phyloP scores from a whole-genome alignment of 1,140 invertebrate species.

The Ditylenchus dipsaci region DNA sequence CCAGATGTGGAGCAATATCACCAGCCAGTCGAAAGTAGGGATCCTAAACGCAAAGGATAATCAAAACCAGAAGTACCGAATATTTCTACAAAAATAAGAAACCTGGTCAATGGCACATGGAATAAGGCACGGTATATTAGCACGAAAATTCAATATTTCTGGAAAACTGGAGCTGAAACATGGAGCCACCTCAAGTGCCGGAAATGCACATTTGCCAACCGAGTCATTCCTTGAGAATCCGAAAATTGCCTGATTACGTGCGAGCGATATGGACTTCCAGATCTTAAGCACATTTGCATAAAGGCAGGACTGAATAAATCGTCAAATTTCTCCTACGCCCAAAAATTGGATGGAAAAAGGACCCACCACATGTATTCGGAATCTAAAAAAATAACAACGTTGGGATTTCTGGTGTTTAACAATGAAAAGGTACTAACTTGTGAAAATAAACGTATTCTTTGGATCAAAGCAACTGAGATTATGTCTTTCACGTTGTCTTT shows the following conservation, averaged over 20 bases:
- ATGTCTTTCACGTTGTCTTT: conserved; percentile 94
- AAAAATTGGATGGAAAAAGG: conserved; percentile 32
- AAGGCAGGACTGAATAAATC: conserved; percentile 68
- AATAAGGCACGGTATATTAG: conserved; percentile 82
- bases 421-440: conserved; percentile 51
- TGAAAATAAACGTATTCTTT: conserved; percentile 95
- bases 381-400: conserved; percentile 64
- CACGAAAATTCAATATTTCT: conserved; percentile 75
- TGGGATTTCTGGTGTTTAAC: too few relatives aligned
- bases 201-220: conserved; percentile 94
- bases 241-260: conserved; percentile 86
- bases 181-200: conserved; percentile 89
- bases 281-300: conserved; percentile 86
- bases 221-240: conserved; percentile 88
- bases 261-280: conserved; percentile 86
- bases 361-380: conserved; percentile 83
- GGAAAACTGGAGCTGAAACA: conserved; percentile 86
- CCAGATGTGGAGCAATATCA: conserved; percentile 84
- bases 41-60: conserved; percentile 65
- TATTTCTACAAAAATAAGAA: conserved; percentile 55
- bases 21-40: conserved; percentile 97
- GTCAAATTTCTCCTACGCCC: neutral
- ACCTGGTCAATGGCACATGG: conserved; percentile 95
- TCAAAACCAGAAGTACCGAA: neutral
- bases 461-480: conserved; percentile 89